A percentile compares a stretch with the other conserved stretches of the same genome.
Conservation (phyloP, 2,113 vertebrate species). For the Tautogolabrus adspersus region DNA sequence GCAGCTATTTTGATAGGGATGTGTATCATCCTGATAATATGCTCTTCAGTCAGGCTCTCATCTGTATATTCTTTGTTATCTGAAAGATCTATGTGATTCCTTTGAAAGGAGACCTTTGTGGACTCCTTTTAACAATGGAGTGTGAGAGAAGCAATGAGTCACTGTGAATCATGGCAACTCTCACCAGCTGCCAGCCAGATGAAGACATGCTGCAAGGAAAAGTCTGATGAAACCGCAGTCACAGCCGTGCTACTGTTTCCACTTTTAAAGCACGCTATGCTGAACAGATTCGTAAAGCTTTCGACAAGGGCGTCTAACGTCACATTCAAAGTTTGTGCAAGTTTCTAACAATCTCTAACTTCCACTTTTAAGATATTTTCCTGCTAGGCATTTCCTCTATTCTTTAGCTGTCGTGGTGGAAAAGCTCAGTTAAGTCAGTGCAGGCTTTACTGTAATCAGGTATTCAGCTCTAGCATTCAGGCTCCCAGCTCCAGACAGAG, state of each 20-base stretch:
- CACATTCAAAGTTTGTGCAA: slow-evolving; percentile 42
- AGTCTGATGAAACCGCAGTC: slow-evolving; percentile 49
- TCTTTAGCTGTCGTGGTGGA: slow-evolving; percentile 25
- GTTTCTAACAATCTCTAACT: slow-evolving; percentile 32
- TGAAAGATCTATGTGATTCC: slow-evolving; percentile 26
- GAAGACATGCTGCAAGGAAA: slow-evolving; percentile 41
- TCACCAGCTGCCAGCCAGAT: slow-evolving; percentile 66
- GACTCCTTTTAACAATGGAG: slow-evolving; percentile 34
- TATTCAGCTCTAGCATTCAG: slow-evolving; percentile 62
- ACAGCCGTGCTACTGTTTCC: slow-evolving; percentile 20
- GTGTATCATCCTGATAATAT: slow-evolving; percentile 23
- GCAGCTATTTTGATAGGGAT: slow-evolving; percentile 33
- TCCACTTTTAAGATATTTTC: slow-evolving; percentile 32
- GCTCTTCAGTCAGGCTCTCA: slow-evolving; percentile 5
- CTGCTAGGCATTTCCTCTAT: slow-evolving; percentile 43
- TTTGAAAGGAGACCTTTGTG: slow-evolving; percentile 29
- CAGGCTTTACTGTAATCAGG: slow-evolving; percentile 60
- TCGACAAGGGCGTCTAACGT: slow-evolving; percentile 7
- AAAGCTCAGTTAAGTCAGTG: slow-evolving; percentile 43
- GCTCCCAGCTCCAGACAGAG: slow-evolving; percentile 53
- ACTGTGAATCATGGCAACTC: slow-evolving; percentile 50
- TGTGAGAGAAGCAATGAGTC: slow-evolving; percentile 46
- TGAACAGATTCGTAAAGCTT: neutral
- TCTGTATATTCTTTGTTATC: slow-evolving; percentile 12
- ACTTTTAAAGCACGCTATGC: slow-evolving; percentile 52